Evolutionary conservation across 1,140 invertebrate species (phyloP), one percentile per base, ranked within the genome.

Genomic region (Ips typographus): DNA sequence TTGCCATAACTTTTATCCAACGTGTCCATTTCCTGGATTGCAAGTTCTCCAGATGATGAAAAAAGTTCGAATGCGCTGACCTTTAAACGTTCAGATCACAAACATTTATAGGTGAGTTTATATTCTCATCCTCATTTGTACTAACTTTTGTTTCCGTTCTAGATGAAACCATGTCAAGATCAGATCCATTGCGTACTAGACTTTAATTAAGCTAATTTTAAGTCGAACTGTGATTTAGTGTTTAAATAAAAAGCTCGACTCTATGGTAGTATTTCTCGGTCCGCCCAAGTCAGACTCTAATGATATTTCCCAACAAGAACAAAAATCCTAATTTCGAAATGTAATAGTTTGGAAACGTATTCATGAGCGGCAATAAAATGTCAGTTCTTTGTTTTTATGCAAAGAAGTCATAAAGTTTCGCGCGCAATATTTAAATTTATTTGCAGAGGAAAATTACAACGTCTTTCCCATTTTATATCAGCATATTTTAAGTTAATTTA

Each of bases 1-100:
- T 55, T 90, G 89, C 73, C 87, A 90, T 76, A 87, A 89, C 75
- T 89, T 90, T 80, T 90, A 89, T 74, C 88, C 88, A 2, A 84
- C 83, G 37, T 90, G 89, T 76, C 89, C 89, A 3, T 80, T 90
- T 70, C 85, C 88, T 37, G 85, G 87, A 8, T 77, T 85, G 40
- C 85, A 87, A 78, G 88, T 90, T 40, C 79, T 89, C 55, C 84
- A 85, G 75, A 87, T 90, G 83, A 87, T 90, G 83, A 89, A 89
- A 79, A 88, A 88, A 79, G 83, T 88, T 57, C 77, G 84, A 64
- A 76, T 87, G 70, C 82, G 82, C 55, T 85, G 78, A 70, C 57
- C 44, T 39, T 56, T 36, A 7, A 37, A 56, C 38, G 44, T 6
- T 6, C 44, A 6, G 44, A 8, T 49, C 44, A 1, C 22, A 22